Percentiles rank a stretch among this genome's conserved stretches.
phyloP scores from a whole-genome alignment of 1,140 invertebrate genomes.

The Zaprionus gabonicus region DNA sequence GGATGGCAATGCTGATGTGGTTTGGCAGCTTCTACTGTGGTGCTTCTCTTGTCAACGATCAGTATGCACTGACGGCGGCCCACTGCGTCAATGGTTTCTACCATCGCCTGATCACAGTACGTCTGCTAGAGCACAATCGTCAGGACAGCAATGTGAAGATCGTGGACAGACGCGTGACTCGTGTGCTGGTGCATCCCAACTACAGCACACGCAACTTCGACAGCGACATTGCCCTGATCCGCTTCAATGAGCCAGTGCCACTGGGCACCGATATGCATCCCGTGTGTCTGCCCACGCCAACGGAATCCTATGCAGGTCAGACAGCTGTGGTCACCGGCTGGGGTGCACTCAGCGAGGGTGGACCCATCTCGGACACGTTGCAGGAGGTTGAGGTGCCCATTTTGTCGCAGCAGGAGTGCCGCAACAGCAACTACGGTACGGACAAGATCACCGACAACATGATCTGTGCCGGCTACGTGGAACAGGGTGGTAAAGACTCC shows the following conservation, averaged over 20 bases:
- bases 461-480: constrained; percentile 92
- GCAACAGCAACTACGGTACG: constrained; percentile 87
- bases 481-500: constrained; percentile 89
- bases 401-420: constrained; percentile 89
- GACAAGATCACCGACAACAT: constrained; percentile 92
- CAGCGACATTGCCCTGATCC: constrained; percentile 92
- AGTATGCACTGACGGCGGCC: constrained; percentile 87
- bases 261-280: constrained; percentile 88
- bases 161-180: constrained; percentile 83
- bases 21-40: constrained; percentile 89
- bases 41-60: constrained; percentile 87
- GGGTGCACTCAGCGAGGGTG: constrained; percentile 87
- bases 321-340: constrained; percentile 88
- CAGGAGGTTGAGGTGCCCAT: constrained; percentile 90
- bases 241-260: constrained; percentile 86
- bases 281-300: constrained; percentile 89
- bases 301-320: constrained; percentile 86
- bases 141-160: constrained; percentile 82
- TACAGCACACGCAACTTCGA: constrained; percentile 87
- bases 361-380: constrained; percentile 86
- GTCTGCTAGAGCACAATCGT: constrained; percentile 91
- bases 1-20: constrained; percentile 88
- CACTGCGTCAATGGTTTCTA: constrained; percentile 90
- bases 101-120: constrained; percentile 89
- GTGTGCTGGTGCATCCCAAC: constrained; percentile 59